A percentile compares a stretch with the other conserved stretches of the same genome.
Conservation (phyloP, 2,113 vertebrate genomes). For the Crypturellus undulatus region DNA sequence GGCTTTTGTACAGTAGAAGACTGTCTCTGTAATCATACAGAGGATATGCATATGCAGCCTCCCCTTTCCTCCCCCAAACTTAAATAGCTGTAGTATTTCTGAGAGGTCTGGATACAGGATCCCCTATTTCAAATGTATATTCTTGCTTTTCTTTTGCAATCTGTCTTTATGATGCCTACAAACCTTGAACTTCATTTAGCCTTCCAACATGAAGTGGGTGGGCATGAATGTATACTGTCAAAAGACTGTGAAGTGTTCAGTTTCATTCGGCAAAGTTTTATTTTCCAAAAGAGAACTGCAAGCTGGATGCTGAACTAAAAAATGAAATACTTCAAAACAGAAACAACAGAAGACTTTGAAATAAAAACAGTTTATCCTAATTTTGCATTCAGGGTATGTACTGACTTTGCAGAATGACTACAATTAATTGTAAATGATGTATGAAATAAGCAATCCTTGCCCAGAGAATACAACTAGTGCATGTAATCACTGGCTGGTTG, state of each 20-base stretch:
- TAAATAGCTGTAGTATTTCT: neutral
- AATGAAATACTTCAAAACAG: constrained; percentile 27
- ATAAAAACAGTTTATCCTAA: neutral
- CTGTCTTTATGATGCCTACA: neutral
- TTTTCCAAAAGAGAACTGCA: constrained; percentile 19
- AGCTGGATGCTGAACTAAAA: neutral
- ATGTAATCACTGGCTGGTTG: neutral
- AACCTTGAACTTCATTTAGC: neutral
- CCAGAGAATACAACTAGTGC: constrained; percentile 8
- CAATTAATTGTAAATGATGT: constrained; percentile 45
- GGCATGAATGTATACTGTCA: neutral
- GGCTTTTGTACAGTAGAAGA: neutral
- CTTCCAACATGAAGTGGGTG: neutral
- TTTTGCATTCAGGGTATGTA: neutral
- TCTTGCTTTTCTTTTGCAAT: neutral
- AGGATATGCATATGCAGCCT: neutral
- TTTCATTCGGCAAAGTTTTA: neutral
- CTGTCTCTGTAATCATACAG: neutral
- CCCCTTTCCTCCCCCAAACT: neutral
- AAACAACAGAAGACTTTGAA: constrained; percentile 41
- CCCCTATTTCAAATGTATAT: neutral
- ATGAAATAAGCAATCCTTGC: constrained; percentile 35
- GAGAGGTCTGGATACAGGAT: neutral
- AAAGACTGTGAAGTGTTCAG: neutral
- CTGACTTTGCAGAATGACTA: constrained; percentile 25